A percentile compares a stretch with the other conserved stretches of the same genome.
Evolutionary conservation across 2,888 invertebrate genomes (phyloP).

Genomic region (Epinotia demarniana): DNA sequence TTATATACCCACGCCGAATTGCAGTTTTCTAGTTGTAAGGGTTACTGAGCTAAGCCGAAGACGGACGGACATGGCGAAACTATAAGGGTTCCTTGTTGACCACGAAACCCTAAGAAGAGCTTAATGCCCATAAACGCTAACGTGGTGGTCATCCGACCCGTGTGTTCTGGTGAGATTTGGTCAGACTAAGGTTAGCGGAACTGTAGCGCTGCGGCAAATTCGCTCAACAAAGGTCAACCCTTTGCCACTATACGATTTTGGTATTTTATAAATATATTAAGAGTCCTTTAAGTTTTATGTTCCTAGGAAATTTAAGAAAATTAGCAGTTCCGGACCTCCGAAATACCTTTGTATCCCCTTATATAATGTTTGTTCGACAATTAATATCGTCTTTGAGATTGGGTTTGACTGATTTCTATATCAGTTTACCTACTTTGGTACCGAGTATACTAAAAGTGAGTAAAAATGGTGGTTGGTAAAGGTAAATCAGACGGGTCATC

Average conservation of each 20-base stretch:
- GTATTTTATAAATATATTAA: slow-evolving; percentile 11
- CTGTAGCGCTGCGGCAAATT: slow-evolving; percentile 12
- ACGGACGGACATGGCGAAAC: no score
- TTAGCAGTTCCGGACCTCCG: neutral
- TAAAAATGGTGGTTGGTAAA: neutral
- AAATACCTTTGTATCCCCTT: neutral
- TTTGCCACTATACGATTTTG: slow-evolving; percentile 7
- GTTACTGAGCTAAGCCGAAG: no score
- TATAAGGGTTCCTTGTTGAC: no score
- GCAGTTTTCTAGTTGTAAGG: no score
- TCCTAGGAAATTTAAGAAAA: slow-evolving; percentile 1
- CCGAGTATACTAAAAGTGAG: neutral
- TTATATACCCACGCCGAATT: no score
- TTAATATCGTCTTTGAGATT: no score
- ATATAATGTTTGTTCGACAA: no score
- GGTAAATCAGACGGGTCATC: neutral
- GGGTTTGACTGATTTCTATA: no score
- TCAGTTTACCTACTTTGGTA: neutral
- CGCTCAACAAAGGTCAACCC: slow-evolving; percentile 13
- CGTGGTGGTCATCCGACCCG: no score
- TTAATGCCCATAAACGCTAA: neutral
- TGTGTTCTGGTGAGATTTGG: neutral
- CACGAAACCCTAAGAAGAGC: neutral
- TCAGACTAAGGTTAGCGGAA: neutral
- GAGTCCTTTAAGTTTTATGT: slow-evolving; percentile 14